phyloP scores from a whole-genome alignment of 2,113 vertebrate genomes.

The Chauna torquata region DNA sequence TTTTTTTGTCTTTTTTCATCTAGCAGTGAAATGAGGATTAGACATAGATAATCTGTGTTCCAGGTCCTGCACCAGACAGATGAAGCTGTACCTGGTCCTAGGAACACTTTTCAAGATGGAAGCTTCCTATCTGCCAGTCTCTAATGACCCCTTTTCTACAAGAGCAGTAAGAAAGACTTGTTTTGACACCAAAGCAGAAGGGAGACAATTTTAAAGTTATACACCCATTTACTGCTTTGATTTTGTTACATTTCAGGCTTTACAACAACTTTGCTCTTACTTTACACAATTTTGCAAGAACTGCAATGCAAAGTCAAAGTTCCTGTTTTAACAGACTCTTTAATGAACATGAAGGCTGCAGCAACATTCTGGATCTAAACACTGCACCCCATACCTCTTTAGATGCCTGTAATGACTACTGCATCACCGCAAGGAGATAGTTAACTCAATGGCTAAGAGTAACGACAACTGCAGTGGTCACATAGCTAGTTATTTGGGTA shows the following conservation, averaged over 20 bases:
- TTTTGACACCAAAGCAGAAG: background rate
- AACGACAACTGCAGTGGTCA: background rate
- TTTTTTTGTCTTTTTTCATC: too few relatives aligned
- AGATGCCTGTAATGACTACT: background rate
- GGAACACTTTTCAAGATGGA: background rate
- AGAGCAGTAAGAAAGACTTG: background rate
- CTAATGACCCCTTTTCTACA: background rate
- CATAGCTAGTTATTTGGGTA: background rate
- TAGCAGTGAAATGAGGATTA: background rate
- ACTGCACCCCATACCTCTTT: background rate
- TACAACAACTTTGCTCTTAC: background rate
- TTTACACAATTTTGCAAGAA: background rate
- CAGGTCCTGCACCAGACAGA: background rate
- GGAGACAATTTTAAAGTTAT: background rate
- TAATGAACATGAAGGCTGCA: background rate
- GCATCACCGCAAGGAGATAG: background rate
- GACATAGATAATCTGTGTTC: background rate
- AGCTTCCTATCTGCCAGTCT: background rate
- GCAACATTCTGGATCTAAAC: background rate
- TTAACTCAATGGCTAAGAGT: background rate
- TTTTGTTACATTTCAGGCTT: background rate
- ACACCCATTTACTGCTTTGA: background rate
- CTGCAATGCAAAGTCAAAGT: background rate
- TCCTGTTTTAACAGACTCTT: background rate
- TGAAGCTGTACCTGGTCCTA: background rate